These are phyloP conservation scores for Timema podura DNA, from an alignment of 2,888 invertebrate genomes.

Conservation along the genomic window DNA sequence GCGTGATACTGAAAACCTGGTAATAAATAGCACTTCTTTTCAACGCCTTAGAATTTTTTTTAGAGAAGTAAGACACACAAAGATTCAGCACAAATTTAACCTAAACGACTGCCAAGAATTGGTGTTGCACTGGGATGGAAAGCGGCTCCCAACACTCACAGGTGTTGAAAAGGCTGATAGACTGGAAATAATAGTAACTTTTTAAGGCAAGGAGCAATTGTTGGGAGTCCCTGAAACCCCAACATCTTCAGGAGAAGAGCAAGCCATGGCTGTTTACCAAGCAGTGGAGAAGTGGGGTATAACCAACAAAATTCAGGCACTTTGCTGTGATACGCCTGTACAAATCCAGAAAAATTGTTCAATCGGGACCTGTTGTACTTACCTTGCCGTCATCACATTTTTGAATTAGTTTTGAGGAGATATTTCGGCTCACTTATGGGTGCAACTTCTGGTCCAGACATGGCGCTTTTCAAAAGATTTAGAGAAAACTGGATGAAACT, in stretches of 20 bases:
- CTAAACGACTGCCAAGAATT: too few relatives aligned
- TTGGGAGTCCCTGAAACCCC: neutral
- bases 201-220: neutral
- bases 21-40: too few relatives aligned
- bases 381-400: conserved; percentile 14
- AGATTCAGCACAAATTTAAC: too few relatives aligned
- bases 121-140: too few relatives aligned
- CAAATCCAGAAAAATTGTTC: conserved; percentile 15
- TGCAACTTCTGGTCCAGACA: neutral
- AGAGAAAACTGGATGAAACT: neutral
- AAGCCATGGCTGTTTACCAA: conserved; percentile 16
- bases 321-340: conserved; percentile 14
- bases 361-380: conserved; percentile 15
- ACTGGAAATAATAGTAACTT: conserved; percentile 1
- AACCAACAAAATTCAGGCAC: conserved; percentile 8
- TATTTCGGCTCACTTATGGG: conserved; percentile 10
- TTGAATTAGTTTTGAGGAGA: conserved; percentile 7
- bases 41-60: too few relatives aligned
- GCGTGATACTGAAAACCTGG: too few relatives aligned
- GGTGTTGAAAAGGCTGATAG: conserved; percentile 1
- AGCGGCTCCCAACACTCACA: neutral
- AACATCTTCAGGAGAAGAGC: conserved; percentile 17
- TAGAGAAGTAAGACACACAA: too few relatives aligned
- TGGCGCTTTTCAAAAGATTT: neutral
- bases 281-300: conserved; percentile 11